Conservation (phyloP, 2,113 vertebrate species). For the Pampusana beccarii region DNA sequence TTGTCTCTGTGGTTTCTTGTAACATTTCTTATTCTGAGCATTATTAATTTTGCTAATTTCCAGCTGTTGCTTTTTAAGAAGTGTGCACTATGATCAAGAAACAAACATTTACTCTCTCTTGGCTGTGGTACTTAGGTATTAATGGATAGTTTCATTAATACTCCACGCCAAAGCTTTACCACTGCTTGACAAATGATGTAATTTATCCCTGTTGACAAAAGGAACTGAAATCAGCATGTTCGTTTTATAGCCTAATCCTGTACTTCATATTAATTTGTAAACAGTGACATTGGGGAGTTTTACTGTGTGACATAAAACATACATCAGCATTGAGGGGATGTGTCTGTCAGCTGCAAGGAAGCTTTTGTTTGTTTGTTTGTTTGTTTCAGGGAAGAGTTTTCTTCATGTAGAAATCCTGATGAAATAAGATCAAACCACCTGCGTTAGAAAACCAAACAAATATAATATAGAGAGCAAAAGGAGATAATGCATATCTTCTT, state of each 20-base stretch:
- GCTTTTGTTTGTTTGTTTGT: neutral
- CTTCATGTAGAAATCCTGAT: neutral
- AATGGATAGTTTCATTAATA: neutral
- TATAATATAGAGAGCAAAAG: neutral
- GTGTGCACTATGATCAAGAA: neutral
- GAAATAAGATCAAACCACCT: neutral
- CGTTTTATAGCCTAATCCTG: conserved; percentile 18
- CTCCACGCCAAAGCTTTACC: neutral
- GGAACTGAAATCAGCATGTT: neutral
- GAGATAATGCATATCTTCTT: neutral
- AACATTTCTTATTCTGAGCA: neutral
- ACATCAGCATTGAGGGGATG: neutral
- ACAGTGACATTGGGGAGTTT: conserved; percentile 6
- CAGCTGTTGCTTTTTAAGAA: conserved; percentile 6
- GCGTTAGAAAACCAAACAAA: neutral
- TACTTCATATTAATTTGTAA: neutral
- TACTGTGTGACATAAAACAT: neutral
- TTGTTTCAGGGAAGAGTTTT: neutral
- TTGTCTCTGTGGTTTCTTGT: neutral
- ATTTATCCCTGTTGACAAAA: conserved; percentile 16
- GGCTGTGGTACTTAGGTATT: neutral
- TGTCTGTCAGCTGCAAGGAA: neutral
- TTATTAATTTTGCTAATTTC: neutral
- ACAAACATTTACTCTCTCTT: neutral
- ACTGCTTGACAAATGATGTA: neutral